A percentile compares a stretch with the other conserved stretches of the same genome.
Conservation (phyloP, 2,797 vertebrate species). For the Periophthalmus magnuspinnatus region DNA sequence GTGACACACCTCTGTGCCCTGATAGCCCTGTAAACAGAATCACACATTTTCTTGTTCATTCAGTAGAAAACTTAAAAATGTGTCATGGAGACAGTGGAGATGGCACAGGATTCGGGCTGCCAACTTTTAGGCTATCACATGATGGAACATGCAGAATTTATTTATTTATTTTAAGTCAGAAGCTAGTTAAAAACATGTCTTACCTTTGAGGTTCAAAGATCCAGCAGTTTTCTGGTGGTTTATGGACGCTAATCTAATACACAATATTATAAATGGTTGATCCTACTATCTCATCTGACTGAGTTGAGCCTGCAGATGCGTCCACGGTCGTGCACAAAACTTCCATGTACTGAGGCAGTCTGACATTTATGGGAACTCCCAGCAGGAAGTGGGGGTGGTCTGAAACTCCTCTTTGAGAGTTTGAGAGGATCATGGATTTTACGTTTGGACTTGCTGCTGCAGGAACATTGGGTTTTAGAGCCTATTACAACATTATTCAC, state of each 20-base stretch:
- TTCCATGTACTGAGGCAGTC: background rate
- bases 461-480: too few species aligned
- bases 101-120: too few species aligned
- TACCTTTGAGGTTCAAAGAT: background rate
- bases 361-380: background rate
- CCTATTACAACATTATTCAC: too few species aligned
- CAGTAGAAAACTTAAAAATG: too few species aligned
- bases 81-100: too few species aligned
- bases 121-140: too few species aligned
- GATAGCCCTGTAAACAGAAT: too few species aligned
- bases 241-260: background rate
- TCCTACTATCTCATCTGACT: background rate
- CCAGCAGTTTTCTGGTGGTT: background rate
- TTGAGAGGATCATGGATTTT: background rate
- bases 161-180: too few species aligned
- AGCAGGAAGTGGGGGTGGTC: slow-evolving; percentile 13
- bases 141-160: too few species aligned
- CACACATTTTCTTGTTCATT: too few species aligned
- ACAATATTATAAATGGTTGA: background rate
- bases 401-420: background rate
- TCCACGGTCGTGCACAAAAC: background rate
- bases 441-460: background rate
- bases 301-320: background rate
- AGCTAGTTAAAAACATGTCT: background rate
- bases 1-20: too few species aligned